These are phyloP conservation scores for Zosterops japonicus DNA, from an alignment of 2,113 vertebrate genomes.

Conservation along the genomic window DNA sequence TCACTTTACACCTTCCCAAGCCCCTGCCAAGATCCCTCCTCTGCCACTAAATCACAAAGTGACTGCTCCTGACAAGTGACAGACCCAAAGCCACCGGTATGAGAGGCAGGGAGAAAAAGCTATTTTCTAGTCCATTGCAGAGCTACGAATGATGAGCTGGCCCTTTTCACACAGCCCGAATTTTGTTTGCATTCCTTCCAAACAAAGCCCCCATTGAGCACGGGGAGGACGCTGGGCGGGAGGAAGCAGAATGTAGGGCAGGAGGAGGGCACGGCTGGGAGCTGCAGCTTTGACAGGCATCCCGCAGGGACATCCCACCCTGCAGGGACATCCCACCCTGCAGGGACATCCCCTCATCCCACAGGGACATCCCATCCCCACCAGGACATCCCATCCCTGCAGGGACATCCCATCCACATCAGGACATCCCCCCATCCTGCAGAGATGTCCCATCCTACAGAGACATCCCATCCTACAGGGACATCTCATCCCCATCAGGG, in stretches of 20 bases:
- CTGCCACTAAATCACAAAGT: not conserved
- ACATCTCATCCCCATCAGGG: too few relatives aligned
- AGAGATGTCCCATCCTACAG: not conserved
- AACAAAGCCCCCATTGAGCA: slow-evolving; percentile 42
- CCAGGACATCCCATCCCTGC: too few relatives aligned
- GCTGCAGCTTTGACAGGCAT: not conserved
- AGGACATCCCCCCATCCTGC: too few relatives aligned
- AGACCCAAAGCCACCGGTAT: rapidly evolving
- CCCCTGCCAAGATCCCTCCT: not conserved
- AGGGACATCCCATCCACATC: not conserved
- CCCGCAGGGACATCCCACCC: too few relatives aligned
- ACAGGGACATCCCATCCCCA: too few relatives aligned
- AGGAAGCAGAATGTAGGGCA: slow-evolving; percentile 19
- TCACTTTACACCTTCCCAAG: not conserved
- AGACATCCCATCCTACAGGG: too few relatives aligned
- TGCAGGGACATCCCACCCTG: not conserved
- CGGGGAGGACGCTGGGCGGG: not conserved
- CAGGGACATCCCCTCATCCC: too few relatives aligned
- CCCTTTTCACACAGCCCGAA: not conserved
- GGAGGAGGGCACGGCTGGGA: not conserved
- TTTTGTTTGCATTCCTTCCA: slow-evolving; percentile 26
- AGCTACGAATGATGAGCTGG: slow-evolving; percentile 22
- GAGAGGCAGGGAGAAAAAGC: not conserved
- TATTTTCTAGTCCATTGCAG: not conserved
- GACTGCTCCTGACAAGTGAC: not conserved